Evolutionary conservation across 2,888 invertebrate genomes (phyloP).

Genomic region (Acheta domesticus): DNA sequence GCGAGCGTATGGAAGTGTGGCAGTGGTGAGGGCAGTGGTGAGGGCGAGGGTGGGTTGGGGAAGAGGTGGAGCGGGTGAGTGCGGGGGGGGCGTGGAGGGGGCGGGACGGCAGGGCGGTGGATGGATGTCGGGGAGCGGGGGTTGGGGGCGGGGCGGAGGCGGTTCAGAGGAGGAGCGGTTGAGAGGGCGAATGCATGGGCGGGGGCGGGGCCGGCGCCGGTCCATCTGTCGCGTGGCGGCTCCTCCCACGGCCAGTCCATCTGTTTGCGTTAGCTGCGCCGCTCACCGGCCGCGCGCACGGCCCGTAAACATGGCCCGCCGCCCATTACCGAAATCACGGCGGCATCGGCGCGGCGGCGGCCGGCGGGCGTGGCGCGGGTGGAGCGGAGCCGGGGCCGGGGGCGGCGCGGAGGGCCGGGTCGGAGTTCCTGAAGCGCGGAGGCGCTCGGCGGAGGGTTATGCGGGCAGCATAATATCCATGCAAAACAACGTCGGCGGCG

Average conservation of each 20-base stretch:
- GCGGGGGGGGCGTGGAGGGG: no score
- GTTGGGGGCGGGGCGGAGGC: no score
- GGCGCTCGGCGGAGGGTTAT: background rate
- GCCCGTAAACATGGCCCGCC: conserved; percentile 5
- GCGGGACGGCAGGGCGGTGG: no score
- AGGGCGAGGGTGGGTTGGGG: no score
- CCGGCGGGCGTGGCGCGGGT: background rate
- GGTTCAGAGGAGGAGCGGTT: no score
- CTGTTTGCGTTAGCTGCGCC: background rate
- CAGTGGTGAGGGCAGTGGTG: no score
- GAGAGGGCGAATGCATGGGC: no score
- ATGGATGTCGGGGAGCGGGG: no score
- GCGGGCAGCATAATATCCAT: background rate
- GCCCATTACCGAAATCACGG: conserved; percentile 18
- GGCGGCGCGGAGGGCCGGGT: background rate
- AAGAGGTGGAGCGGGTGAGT: no score
- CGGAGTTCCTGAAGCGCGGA: background rate
- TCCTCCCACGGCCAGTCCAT: conserved; percentile 5
- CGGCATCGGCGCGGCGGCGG: background rate
- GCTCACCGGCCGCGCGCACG: background rate
- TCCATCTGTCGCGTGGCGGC: background rate
- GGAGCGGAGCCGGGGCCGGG: background rate
- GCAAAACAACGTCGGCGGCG: background rate
- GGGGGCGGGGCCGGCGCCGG: no score
- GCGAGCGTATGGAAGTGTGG: no score